These are phyloP conservation scores for Pycnonotus jocosus DNA, from an alignment of 2,113 vertebrate genomes.

Conservation along the genomic window DNA sequence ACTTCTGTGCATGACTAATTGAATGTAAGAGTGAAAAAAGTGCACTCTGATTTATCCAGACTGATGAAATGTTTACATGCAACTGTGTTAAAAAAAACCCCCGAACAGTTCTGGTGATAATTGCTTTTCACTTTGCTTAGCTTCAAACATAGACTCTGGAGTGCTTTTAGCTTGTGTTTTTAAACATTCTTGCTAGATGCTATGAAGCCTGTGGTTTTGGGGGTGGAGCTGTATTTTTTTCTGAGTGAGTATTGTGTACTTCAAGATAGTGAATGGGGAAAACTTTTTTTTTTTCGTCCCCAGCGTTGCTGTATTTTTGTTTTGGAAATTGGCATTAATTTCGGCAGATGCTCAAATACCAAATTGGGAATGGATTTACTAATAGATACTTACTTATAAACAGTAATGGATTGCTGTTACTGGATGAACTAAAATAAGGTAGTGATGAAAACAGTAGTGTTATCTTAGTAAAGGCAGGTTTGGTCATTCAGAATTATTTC, in stretches of 20 bases:
- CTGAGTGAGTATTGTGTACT: not conserved
- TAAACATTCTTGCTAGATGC: not conserved
- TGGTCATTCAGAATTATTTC: not conserved
- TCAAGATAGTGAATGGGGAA: not conserved
- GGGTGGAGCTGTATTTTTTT: not conserved
- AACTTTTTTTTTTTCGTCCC: not conserved
- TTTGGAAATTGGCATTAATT: not conserved
- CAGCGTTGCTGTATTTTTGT: not conserved
- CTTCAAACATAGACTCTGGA: not conserved
- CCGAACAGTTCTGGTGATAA: not conserved
- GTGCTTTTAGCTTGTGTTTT: not conserved
- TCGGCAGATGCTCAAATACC: not conserved
- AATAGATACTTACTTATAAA: not conserved
- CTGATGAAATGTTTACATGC: not conserved
- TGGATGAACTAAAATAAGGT: not conserved
- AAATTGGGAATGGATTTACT: not conserved
- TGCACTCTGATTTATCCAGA: not conserved
- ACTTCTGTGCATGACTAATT: not conserved
- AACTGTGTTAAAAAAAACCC: not conserved
- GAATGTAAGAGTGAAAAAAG: not conserved
- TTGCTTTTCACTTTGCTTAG: not conserved
- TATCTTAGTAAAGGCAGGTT: not conserved
- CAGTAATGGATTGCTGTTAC: not conserved
- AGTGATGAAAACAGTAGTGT: not conserved
- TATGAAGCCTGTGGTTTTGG: not conserved